Conservation (phyloP, 2,888 invertebrate genomes). For the Metalampra italica region DNA sequence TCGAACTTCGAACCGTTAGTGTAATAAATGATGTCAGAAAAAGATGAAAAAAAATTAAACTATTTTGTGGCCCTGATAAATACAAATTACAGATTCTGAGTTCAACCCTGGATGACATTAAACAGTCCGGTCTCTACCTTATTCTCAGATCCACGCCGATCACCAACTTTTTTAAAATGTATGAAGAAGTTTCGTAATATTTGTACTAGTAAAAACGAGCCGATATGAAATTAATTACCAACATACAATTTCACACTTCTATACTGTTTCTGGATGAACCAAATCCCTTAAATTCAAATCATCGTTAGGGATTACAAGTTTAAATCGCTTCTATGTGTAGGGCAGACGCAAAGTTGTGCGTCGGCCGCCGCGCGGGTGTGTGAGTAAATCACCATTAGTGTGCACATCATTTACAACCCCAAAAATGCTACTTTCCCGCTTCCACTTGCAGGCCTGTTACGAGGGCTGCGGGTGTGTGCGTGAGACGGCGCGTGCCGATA, state of each 20-base stretch:
- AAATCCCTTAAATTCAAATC: slow-evolving; percentile 71
- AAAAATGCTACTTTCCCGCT: slow-evolving; percentile 71
- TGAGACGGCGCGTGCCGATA: slow-evolving; percentile 36
- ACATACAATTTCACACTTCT: slow-evolving; percentile 5
- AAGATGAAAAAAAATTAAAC: too few species aligned
- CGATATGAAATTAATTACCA: slow-evolving; percentile 1
- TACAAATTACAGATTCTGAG: too few species aligned
- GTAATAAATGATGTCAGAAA: too few species aligned
- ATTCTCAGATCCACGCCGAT: neutral
- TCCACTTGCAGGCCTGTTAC: slow-evolving; percentile 54
- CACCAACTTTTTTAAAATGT: neutral
- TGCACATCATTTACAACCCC: slow-evolving; percentile 70
- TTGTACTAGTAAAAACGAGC: too few species aligned
- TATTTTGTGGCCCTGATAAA: too few species aligned
- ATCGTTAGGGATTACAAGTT: slow-evolving; percentile 75
- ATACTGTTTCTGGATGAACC: slow-evolving; percentile 42
- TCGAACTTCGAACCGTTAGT: too few species aligned
- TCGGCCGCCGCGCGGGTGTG: slow-evolving; percentile 38
- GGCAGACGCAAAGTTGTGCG: slow-evolving; percentile 47
- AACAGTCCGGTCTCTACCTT: too few species aligned
- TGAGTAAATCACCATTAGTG: slow-evolving; percentile 62
- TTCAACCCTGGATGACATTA: too few species aligned
- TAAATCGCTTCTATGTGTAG: slow-evolving; percentile 65
- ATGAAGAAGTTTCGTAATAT: neutral
- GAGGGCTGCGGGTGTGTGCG: slow-evolving; percentile 46